Evolutionary conservation across 2,797 vertebrate genomes (phyloP).

Genomic region (Fringilla coelebs): DNA sequence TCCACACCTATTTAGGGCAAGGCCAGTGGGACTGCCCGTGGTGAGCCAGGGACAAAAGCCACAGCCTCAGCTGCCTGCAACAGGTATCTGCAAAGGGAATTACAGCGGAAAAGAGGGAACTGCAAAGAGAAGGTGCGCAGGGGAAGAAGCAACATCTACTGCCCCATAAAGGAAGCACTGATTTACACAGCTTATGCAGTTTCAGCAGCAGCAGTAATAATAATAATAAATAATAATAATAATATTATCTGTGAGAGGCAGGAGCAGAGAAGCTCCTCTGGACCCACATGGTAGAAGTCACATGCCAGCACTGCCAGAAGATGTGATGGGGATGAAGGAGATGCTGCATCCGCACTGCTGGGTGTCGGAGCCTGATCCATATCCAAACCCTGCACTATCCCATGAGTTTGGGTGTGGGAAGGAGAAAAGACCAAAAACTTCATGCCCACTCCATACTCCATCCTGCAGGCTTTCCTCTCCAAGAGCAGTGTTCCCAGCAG

Average conservation of each 20-base stretch:
- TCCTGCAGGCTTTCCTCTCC: neutral
- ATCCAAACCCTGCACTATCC: neutral
- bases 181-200: neutral
- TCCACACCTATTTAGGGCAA: neutral
- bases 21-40: accelerated
- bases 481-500: neutral
- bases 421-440: neutral
- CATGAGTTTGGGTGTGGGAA: neutral
- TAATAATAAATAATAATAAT: no score
- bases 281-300: neutral
- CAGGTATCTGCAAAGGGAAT: neutral
- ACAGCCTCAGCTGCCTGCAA: accelerated
- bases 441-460: neutral
- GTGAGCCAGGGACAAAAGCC: neutral
- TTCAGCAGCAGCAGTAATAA: neutral
- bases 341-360: accelerated
- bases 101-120: neutral
- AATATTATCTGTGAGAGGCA: neutral
- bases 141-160: neutral
- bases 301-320: neutral
- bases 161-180: neutral
- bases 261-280: neutral
- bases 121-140: neutral
- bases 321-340: neutral
- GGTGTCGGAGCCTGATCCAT: neutral